These are phyloP conservation scores for Parapristionchus giblindavisi DNA, from an alignment of 2,888 invertebrate species.

Conservation along the genomic window DNA sequence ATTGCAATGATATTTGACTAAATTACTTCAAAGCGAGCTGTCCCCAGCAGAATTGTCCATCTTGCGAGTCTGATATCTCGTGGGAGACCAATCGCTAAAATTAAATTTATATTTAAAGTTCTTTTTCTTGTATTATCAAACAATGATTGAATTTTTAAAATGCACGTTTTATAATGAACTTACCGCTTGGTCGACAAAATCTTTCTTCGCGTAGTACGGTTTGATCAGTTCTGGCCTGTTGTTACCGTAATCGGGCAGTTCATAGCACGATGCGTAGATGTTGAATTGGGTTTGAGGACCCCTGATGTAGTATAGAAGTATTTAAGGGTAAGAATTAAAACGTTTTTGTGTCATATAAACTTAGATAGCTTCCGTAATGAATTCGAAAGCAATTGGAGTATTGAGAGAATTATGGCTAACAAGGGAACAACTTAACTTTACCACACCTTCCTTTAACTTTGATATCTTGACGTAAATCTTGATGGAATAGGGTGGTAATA, in stretches of 20 bases:
- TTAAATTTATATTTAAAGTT: too few relatives aligned
- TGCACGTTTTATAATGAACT: neutral
- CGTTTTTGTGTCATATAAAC: neutral
- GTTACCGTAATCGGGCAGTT: conserved; percentile 3
- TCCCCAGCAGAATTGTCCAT: conserved; percentile 23
- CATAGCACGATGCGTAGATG: conserved; percentile 52
- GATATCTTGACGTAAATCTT: too few relatives aligned
- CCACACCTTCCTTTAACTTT: too few relatives aligned
- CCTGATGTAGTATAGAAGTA: neutral
- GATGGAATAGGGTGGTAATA: too few relatives aligned
- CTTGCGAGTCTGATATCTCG: conserved; percentile 15
- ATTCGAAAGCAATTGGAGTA: too few relatives aligned
- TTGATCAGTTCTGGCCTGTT: conserved; percentile 2
- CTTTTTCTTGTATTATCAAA: too few relatives aligned
- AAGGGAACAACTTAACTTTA: too few relatives aligned
- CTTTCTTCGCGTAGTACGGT: conserved; percentile 9
- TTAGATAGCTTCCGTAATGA: neutral
- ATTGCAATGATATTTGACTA: neutral
- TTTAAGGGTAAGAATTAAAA: too few relatives aligned
- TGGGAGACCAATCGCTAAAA: conserved; percentile 14
- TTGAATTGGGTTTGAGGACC: conserved; percentile 45
- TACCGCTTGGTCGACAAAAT: conserved; percentile 24
- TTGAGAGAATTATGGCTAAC: too few relatives aligned
- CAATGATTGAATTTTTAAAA: neutral
- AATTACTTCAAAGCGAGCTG: neutral